Percentiles rank a stretch among this genome's conserved stretches.
These are phyloP conservation scores for Antheraea yamamai DNA, from an alignment of 2,888 invertebrate genomes.

Conservation along the genomic window DNA sequence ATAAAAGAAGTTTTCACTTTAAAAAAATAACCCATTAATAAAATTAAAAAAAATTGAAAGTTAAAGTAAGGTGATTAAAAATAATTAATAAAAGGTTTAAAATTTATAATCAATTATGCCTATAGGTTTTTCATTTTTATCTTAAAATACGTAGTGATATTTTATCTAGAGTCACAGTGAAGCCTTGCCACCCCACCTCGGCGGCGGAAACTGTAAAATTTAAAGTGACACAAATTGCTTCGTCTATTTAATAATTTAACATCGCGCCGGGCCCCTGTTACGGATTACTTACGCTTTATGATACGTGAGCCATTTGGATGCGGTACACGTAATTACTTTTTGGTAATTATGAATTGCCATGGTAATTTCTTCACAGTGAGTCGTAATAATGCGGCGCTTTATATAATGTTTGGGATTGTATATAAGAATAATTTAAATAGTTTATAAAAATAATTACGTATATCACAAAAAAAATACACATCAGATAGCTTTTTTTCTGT, in stretches of 20 bases:
- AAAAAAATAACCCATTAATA: not conserved
- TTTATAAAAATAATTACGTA: too few species aligned
- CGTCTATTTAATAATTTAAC: conserved; percentile 56
- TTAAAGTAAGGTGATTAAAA: not conserved
- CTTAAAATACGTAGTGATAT: not conserved
- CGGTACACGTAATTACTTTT: conserved; percentile 28
- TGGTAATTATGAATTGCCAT: conserved; percentile 22
- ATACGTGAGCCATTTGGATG: conserved; percentile 19
- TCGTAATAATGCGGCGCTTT: not conserved
- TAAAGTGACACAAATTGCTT: conserved; percentile 58
- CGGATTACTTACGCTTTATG: conserved; percentile 37
- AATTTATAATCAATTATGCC: not conserved
- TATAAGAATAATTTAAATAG: not conserved
- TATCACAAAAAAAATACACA: too few species aligned
- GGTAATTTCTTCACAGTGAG: not conserved
- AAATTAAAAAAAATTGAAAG: not conserved
- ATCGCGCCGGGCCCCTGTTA: conserved; percentile 38
- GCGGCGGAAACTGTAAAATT: conserved; percentile 51
- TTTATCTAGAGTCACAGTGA: conserved; percentile 30
- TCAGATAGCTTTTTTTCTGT: too few species aligned
- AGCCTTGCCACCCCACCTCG: conserved; percentile 33
- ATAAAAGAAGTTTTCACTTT: not conserved
- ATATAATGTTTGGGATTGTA: not conserved
- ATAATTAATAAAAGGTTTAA: not conserved
- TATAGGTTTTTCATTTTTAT: not conserved